Base-by-base conservation (phyloP, 1,140 invertebrate genomes). In the Ips typographus region DNA sequence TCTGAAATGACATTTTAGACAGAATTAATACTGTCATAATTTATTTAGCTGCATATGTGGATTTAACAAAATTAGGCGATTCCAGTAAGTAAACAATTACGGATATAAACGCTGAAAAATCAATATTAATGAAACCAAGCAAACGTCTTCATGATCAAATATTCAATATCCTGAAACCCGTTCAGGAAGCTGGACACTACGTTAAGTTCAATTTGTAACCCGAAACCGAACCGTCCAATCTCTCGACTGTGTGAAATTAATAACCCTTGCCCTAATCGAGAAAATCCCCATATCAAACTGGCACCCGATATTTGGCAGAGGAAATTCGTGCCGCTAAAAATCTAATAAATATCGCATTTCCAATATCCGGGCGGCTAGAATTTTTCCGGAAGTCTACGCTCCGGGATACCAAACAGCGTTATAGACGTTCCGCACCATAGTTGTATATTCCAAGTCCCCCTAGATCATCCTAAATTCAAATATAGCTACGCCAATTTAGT, bases 261-360 rank as follows among this genome's bases (percentile, higher is more conserved):
- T 70, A 70, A 70, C 68, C 55, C 68, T 61, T 49, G 39, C 38
- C 57, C 37, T 68, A 68, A 68, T 60, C 52, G 68, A 64, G 61
- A 70, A 64, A 70, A 70, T 64, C 61, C 60, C 40, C 61, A 62
- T 70, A 70, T 70, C 59, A 61, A 64, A 62, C 68, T n/a, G 52
- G 40, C 40, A 5, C 44, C 39, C 51, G 68, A 47, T 57, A 57
- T 70, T 55, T 58, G 57, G 70, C 44, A 44, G 43, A 75, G 74
- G 74, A 75, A 75, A 75, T 75, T 75, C 74, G 67, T 61, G 69
- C 68, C 68, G 71, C 70, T 75, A 75, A 75, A 75, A 75, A 74
- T 75, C 72, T 75, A 75, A 75, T 75, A 75, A 75, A 75, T 75
- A 75, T 74, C 74, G 63, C 74, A 74, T 75, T 75, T 73, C 74